Evolutionary conservation across 1,140 invertebrate species (phyloP).

Genomic region (Sipha flava): DNA sequence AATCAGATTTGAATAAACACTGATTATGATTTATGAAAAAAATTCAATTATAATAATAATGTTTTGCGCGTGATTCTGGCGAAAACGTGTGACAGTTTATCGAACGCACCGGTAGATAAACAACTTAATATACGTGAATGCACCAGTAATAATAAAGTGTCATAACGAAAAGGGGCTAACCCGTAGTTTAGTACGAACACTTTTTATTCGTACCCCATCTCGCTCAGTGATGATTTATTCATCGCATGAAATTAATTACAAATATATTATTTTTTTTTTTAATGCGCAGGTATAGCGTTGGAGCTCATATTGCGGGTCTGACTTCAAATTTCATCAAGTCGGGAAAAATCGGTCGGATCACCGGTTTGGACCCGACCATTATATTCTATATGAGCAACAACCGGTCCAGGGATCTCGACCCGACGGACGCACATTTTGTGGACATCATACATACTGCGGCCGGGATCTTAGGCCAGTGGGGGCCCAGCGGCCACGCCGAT

Average conservation of each 20-base stretch:
- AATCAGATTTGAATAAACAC: too few relatives aligned
- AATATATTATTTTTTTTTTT: background rate
- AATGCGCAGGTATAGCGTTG: slow-evolving; percentile 58
- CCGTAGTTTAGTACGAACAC: too few relatives aligned
- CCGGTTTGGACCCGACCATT: slow-evolving; percentile 74
- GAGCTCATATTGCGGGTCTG: slow-evolving; percentile 73
- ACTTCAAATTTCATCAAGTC: slow-evolving; percentile 62
- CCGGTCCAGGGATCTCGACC: slow-evolving; percentile 69
- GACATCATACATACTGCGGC: slow-evolving; percentile 83
- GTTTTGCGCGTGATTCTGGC: too few relatives aligned
- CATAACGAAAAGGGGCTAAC: too few relatives aligned
- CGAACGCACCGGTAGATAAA: too few relatives aligned
- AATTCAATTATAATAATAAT: too few relatives aligned
- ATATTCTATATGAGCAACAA: slow-evolving; percentile 68
- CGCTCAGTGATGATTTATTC: background rate
- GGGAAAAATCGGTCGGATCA: slow-evolving; percentile 63
- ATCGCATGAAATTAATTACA: too few relatives aligned
- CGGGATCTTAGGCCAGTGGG: slow-evolving; percentile 74
- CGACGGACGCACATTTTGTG: slow-evolving; percentile 74
- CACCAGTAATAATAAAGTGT: too few relatives aligned
- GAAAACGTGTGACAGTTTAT: too few relatives aligned
- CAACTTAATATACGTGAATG: too few relatives aligned
- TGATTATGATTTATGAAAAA: too few relatives aligned
- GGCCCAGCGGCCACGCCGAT: slow-evolving; percentile 76
- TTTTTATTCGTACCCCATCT: too few relatives aligned